Evolutionary conservation across 2,888 invertebrate genomes (phyloP), one percentile per base, ranked within the genome.

Genomic region (Hartigia nigra): DNA sequence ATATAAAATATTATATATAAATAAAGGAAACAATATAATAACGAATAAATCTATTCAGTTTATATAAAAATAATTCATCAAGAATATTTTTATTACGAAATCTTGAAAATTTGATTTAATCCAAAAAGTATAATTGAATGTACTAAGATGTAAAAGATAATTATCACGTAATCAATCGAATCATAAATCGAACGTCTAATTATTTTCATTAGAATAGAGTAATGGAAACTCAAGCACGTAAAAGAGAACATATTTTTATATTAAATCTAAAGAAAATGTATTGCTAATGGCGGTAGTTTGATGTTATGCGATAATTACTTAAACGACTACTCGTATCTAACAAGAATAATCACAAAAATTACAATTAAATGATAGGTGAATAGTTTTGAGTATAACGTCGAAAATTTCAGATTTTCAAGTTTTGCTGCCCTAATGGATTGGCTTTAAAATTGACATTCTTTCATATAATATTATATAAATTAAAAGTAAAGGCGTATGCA

Each of bases 401-500:
- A 5, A 55, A 55, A 2, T 14, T 55, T 55, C 0, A 55, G 5
- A 55, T 23, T 55, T 23, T 9, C 55, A 55, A 55, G 23, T 55
- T 9, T 23, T 55, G 23, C 55, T 23, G 23, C 5, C 23, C 23
- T 23, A 55, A 55, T 55, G 5, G 9, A 23, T 55, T 23, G 23
- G 23, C 55, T 55, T 55, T 9, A 14, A 55, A 23, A 55, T 23
- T 23, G 55, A 55, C 23, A 55, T 55, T 23, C 5, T 2, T 55
- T 55, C 55, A 23, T 55, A 55, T 0, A 55, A 23, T 2, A 55
- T 55, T 9, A 55, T 23, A 12, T 31, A 14, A 34, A 31, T 85
- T 84, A 89, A 77, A 90, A 83, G 80, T 88, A 86, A 77, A 90
- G 82, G 69, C 89, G 84, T 23, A 84, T 87, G 77, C 87, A 90